phyloP scores from a whole-genome alignment of 2,113 vertebrate genomes.

The Cranoglanis bouderius region DNA sequence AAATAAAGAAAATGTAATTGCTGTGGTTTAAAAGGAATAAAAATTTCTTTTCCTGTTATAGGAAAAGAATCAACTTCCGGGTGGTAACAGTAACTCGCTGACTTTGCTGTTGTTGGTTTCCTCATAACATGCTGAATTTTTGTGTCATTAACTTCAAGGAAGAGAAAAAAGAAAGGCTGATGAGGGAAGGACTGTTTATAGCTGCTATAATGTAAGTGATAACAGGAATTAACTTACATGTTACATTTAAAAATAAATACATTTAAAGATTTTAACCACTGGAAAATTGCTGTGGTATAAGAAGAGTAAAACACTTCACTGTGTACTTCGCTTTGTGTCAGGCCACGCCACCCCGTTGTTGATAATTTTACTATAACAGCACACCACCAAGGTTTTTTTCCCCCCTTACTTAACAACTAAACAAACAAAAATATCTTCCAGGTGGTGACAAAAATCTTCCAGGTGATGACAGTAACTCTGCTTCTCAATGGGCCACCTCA shows the following conservation, averaged over 20 bases:
- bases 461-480: not conserved
- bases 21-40: not conserved
- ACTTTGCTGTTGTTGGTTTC: not conserved
- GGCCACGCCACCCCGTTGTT: not conserved
- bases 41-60: not conserved
- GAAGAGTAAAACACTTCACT: not conserved
- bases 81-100: not conserved
- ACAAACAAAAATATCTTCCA: not conserved
- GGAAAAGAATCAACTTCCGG: not conserved
- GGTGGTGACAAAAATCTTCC: not conserved
- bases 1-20: not conserved
- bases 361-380: not conserved
- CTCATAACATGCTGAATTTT: too few relatives aligned
- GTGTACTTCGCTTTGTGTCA: not conserved
- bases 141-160: too few relatives aligned
- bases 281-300: not conserved
- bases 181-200: not conserved
- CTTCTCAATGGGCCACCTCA: not conserved
- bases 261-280: not conserved
- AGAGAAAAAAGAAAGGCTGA: not conserved
- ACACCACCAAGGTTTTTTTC: not conserved
- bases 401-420: not conserved
- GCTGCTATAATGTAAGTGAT: not conserved
- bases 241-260: not conserved
- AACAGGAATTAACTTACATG: not conserved